Percentiles rank a stretch among this genome's conserved stretches.
These are phyloP conservation scores for Acanthisitta chloris DNA, from an alignment of 2,113 vertebrate species.

Conservation along the genomic window DNA sequence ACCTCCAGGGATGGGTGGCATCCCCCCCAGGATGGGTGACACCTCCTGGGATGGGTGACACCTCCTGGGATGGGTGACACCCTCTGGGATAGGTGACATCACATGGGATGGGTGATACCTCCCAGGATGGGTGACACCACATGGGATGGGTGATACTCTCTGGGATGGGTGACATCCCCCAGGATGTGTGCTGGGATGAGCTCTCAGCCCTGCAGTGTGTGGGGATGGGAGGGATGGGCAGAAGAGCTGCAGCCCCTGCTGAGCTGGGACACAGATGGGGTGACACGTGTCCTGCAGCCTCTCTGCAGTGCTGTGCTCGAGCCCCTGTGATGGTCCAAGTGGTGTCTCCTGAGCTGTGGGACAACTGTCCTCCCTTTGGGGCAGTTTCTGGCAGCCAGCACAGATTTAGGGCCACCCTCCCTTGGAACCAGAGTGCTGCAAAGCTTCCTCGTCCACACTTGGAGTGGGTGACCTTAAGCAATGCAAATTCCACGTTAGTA, in stretches of 20 bases:
- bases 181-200: neutral
- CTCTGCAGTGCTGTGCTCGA: accelerated
- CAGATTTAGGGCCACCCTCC: neutral
- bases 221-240: neutral
- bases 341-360: accelerated
- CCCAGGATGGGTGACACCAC: too few species aligned
- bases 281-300: neutral
- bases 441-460: neutral
- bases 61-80: too few species aligned
- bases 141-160: too few species aligned
- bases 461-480: neutral
- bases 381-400: neutral
- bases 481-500: accelerated
- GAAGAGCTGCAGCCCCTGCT: neutral
- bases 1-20: too few species aligned
- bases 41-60: too few species aligned
- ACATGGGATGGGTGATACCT: neutral
- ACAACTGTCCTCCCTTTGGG: neutral
- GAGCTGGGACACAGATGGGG: neutral
- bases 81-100: too few species aligned
- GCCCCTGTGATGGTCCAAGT: accelerated
- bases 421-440: neutral
- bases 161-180: neutral
- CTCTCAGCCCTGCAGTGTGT: neutral
- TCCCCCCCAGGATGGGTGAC: too few species aligned